phyloP scores from a whole-genome alignment of 2,797 vertebrate species.

The Nyctibius grandis region DNA sequence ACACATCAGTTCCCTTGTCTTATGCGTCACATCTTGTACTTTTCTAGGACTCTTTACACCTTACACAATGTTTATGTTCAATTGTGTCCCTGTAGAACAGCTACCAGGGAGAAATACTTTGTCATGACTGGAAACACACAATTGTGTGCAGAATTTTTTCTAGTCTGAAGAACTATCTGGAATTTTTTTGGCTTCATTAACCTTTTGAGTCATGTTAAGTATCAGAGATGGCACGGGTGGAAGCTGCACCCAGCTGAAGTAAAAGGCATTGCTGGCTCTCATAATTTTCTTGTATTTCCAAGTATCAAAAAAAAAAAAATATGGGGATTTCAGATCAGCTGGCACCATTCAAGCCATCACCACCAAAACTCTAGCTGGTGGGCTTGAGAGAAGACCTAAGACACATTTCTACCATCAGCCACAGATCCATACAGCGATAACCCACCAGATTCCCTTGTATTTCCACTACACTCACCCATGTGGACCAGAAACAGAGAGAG shows the following conservation, averaged over 20 bases:
- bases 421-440: neutral
- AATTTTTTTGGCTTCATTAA: neutral
- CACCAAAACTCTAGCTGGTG: neutral
- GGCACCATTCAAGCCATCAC: neutral
- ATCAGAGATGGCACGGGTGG: neutral
- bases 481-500: neutral
- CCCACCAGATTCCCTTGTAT: rapidly evolving
- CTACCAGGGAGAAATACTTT: neutral
- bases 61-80: neutral
- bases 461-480: neutral
- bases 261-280: neutral
- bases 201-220: neutral
- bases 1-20: neutral
- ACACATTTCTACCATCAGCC: neutral
- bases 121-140: neutral
- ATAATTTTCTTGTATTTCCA: neutral
- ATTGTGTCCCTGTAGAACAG: neutral
- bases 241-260: neutral
- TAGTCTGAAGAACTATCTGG: neutral
- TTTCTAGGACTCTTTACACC: neutral
- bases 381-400: neutral
- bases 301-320: neutral
- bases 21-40: neutral
- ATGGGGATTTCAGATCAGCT: neutral
- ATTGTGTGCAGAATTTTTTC: neutral